phyloP scores from a whole-genome alignment of 2,888 invertebrate species.

The Apodemia mormo region DNA sequence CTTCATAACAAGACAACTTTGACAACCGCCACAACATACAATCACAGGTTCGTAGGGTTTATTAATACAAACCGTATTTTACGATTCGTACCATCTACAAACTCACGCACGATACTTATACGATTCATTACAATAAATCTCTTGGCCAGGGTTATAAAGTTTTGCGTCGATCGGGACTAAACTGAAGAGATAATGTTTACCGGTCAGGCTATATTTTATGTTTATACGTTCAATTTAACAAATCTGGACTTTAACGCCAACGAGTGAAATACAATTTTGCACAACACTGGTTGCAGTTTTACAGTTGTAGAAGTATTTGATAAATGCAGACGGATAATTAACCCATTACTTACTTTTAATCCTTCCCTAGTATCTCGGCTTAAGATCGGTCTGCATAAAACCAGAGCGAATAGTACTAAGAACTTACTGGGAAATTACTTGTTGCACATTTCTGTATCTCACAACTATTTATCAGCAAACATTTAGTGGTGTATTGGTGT shows the following conservation, averaged over 20 bases:
- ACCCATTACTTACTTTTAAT: constrained; percentile 54
- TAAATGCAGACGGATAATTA: constrained; percentile 62
- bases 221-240: constrained; percentile 37
- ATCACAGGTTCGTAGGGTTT: constrained; percentile 3
- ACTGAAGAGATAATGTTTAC: constrained; percentile 61
- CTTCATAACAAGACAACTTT: constrained; percentile 12
- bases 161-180: constrained; percentile 62
- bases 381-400: constrained; percentile 5
- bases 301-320: constrained; percentile 50
- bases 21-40: constrained; percentile 2
- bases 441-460: neutral
- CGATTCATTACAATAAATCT: constrained; percentile 74
- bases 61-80: constrained; percentile 13
- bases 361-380: constrained; percentile 10
- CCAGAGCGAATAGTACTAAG: constrained; percentile 5
- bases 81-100: constrained; percentile 32
- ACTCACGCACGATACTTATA: constrained; percentile 63
- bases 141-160: constrained; percentile 62
- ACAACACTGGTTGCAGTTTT: constrained; percentile 33
- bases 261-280: constrained; percentile 40
- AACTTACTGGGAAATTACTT: constrained; percentile 11
- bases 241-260: constrained; percentile 41
- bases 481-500: neutral
- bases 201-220: constrained; percentile 52
- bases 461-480: neutral